phyloP scores from a whole-genome alignment of 2,113 vertebrate genomes.

The Syngnathus scovelli region DNA sequence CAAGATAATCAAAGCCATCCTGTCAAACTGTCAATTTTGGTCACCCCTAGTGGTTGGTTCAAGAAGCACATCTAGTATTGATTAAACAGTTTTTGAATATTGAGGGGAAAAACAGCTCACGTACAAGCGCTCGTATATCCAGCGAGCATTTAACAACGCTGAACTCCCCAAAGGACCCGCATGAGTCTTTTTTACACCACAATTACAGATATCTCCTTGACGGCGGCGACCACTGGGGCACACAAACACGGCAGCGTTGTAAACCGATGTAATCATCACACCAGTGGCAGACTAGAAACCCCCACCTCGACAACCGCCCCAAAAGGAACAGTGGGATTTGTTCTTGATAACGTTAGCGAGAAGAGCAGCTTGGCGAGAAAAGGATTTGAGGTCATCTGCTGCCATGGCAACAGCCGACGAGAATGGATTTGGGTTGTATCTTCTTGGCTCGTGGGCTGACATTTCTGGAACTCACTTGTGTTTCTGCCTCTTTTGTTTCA shows the following conservation, averaged over 20 bases:
- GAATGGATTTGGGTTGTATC: constrained; percentile 26
- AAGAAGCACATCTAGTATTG: background rate
- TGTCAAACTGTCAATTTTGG: too few relatives aligned
- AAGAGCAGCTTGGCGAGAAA: constrained; percentile 5
- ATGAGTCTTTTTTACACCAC: background rate
- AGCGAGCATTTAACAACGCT: background rate
- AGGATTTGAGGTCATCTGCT: constrained; percentile 34
- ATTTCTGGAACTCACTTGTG: constrained; percentile 15
- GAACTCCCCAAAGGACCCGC: background rate
- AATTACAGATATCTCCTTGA: constrained; percentile 1
- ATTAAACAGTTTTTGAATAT: background rate
- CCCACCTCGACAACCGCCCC: background rate
- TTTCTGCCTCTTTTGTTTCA: background rate
- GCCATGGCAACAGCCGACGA: constrained; percentile 39
- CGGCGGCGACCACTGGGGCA: background rate
- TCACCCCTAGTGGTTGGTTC: background rate
- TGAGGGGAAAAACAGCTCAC: background rate
- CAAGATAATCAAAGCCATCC: too few relatives aligned
- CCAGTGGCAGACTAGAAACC: background rate
- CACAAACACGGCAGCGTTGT: background rate
- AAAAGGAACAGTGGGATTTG: constrained; percentile 8
- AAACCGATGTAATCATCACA: constrained; percentile 2
- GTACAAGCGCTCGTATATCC: background rate
- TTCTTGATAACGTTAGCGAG: constrained; percentile 15
- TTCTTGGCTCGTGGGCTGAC: constrained; percentile 19